Conservation (phyloP, 1,140 invertebrate species). For the Diuraphis noxia region DNA sequence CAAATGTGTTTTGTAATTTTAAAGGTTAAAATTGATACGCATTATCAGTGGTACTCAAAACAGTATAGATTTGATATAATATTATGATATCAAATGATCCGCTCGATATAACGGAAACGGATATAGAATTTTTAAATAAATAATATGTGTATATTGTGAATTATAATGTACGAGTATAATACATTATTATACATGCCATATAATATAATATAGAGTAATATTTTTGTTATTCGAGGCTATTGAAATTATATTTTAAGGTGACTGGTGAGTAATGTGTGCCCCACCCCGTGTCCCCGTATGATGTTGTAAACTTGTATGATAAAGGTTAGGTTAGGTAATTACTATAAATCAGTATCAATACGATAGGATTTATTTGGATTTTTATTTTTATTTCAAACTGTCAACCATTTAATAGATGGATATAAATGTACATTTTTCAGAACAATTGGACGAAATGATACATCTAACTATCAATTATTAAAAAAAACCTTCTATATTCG, state of each 20-base stretch:
- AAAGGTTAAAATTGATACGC: not conserved
- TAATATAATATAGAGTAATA: not conserved
- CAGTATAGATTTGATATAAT: no score
- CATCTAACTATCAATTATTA: not conserved
- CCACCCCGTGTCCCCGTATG: no score
- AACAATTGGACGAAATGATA: not conserved
- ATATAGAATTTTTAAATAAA: not conserved
- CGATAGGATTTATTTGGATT: constrained; percentile 2
- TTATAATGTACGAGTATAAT: not conserved
- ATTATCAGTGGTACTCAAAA: no score
- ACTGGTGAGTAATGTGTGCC: not conserved
- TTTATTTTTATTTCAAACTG: not conserved
- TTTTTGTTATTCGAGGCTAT: not conserved
- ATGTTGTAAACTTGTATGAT: not conserved
- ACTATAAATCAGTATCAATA: not conserved
- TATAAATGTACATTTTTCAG: not conserved
- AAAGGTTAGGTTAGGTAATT: no score
- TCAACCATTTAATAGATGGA: not conserved
- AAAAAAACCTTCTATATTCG: not conserved
- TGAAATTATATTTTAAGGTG: not conserved
- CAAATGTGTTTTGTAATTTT: no score
- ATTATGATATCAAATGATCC: not conserved
- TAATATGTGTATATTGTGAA: not conserved
- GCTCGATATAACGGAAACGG: not conserved
- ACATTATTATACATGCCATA: no score